Evolutionary conservation across 2,888 invertebrate genomes (phyloP).

Genomic region (Phaonia tiefii): DNA sequence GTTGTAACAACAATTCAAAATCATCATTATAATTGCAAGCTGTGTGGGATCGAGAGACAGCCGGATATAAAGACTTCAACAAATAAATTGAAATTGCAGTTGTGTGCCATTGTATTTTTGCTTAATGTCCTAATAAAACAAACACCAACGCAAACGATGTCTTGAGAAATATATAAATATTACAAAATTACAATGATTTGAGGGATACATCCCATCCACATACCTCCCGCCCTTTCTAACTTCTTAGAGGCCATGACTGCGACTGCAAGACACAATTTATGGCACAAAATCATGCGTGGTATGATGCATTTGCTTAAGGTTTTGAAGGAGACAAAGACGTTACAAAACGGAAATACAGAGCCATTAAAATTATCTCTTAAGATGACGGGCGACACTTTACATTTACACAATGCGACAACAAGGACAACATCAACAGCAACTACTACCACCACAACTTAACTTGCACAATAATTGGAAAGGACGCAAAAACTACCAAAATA

Average conservation of each 20-base stretch:
- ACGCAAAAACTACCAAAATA: neutral
- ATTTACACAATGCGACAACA: slow-evolving; percentile 39
- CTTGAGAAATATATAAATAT: slow-evolving; percentile 26
- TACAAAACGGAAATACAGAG: slow-evolving; percentile 43
- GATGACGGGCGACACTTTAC: slow-evolving; percentile 71
- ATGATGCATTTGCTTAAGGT: slow-evolving; percentile 34
- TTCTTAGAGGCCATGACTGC: neutral
- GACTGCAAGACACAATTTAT: slow-evolving; percentile 6
- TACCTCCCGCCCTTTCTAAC: neutral
- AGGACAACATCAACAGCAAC: slow-evolving; percentile 16
- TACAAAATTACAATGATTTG: slow-evolving; percentile 22
- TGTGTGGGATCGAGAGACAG: slow-evolving; percentile 6
- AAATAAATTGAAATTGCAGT: slow-evolving; percentile 34
- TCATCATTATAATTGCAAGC: slow-evolving; percentile 11
- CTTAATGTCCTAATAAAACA: slow-evolving; percentile 38
- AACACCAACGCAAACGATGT: slow-evolving; percentile 27
- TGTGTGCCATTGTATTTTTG: neutral
- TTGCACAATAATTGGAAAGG: neutral
- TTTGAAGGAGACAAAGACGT: slow-evolving; percentile 27
- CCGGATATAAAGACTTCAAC: slow-evolving; percentile 8
- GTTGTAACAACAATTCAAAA: slow-evolving; percentile 15
- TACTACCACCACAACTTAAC: slow-evolving; percentile 17
- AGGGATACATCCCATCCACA: neutral
- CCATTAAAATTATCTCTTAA: slow-evolving; percentile 73
- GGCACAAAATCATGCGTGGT: slow-evolving; percentile 14